phyloP scores from a whole-genome alignment of 2,888 invertebrate genomes.

The Agrochola macilenta region DNA sequence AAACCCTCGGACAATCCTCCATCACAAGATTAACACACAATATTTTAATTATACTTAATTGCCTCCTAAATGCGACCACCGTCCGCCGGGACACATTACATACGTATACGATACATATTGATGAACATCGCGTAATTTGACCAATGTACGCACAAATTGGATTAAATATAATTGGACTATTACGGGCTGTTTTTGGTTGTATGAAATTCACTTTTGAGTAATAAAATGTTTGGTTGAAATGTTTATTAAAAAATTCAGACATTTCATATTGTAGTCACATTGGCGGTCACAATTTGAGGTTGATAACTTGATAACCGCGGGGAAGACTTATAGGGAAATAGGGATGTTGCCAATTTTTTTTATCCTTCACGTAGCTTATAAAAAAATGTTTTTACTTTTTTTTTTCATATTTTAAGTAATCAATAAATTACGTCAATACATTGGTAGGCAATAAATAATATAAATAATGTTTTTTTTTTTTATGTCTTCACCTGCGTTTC shows the following conservation, averaged over 20 bases:
- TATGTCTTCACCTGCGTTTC: too few relatives aligned
- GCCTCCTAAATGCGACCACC: conserved; percentile 43
- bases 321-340: background rate
- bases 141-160: conserved; percentile 34
- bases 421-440: too few relatives aligned
- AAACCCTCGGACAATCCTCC: conserved; percentile 43
- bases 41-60: conserved; percentile 59
- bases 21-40: conserved; percentile 60
- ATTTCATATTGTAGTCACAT: background rate
- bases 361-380: too few relatives aligned
- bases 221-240: conserved; percentile 8
- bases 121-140: conserved; percentile 46
- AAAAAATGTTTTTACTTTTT: too few relatives aligned
- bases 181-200: conserved; percentile 20
- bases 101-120: background rate
- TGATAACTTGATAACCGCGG: background rate
- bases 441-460: too few relatives aligned
- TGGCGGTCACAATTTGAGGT: background rate
- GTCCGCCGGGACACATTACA: conserved; percentile 36
- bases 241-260: background rate
- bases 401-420: too few relatives aligned
- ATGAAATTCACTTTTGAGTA: background rate
- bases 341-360: too few relatives aligned
- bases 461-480: too few relatives aligned
- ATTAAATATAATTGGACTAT: conserved; percentile 52